A percentile compares a stretch with the other conserved stretches of the same genome.
Evolutionary conservation across 1,140 invertebrate species (phyloP).

Genomic region (Lerema accius): DNA sequence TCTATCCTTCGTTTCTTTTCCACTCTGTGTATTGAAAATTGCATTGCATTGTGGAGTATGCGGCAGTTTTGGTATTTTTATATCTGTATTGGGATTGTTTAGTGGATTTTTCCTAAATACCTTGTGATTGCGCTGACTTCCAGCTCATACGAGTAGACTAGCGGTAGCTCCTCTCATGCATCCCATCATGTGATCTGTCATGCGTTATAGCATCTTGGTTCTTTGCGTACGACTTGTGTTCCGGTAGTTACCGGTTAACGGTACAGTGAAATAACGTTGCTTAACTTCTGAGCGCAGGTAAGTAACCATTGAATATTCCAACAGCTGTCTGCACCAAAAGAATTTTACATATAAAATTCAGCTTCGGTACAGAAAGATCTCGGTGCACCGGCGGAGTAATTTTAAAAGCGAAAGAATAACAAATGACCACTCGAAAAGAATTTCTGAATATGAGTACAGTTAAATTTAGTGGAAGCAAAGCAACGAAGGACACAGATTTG

Average conservation of each 20-base stretch:
- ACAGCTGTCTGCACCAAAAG: slow-evolving; percentile 33
- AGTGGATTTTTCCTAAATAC: slow-evolving; percentile 56
- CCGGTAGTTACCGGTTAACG: slow-evolving; percentile 15
- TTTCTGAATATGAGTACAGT: slow-evolving; percentile 33
- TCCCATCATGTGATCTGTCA: slow-evolving; percentile 55
- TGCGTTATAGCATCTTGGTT: slow-evolving; percentile 29
- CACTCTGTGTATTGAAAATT: slow-evolving; percentile 75
- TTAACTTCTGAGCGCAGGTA: slow-evolving; percentile 30
- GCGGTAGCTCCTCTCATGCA: slow-evolving; percentile 71
- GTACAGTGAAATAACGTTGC: slow-evolving; percentile 24
- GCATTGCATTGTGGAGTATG: slow-evolving; percentile 80
- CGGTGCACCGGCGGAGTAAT: slow-evolving; percentile 30
- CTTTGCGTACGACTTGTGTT: slow-evolving; percentile 27
- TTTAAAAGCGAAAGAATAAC: slow-evolving; percentile 34
- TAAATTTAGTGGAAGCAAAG: slow-evolving; percentile 31
- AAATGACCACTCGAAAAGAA: slow-evolving; percentile 35
- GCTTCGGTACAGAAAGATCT: slow-evolving; percentile 29
- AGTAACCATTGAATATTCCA: slow-evolving; percentile 33
- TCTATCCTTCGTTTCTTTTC: slow-evolving; percentile 58
- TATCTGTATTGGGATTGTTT: slow-evolving; percentile 63
- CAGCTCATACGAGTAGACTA: slow-evolving; percentile 67
- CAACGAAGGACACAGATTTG: slow-evolving; percentile 26
- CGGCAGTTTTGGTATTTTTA: slow-evolving; percentile 72
- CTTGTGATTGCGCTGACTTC: slow-evolving; percentile 56
- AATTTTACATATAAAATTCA: slow-evolving; percentile 35